Conservation (phyloP, 37 sponge, comb jelly and placozoan genomes). For the Cladorhizidae sp. region DNA sequence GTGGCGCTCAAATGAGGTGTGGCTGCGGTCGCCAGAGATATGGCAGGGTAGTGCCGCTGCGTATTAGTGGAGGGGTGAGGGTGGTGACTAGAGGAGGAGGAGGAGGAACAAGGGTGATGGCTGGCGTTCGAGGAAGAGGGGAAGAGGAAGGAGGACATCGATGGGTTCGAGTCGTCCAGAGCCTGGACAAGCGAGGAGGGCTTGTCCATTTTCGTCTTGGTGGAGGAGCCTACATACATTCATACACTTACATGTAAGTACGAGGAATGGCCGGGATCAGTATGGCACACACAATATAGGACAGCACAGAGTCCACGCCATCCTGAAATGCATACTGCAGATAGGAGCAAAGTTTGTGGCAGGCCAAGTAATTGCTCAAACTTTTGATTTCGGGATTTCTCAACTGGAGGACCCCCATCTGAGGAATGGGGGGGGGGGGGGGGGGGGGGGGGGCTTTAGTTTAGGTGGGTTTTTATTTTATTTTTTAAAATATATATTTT, state of each 20-base stretch:
- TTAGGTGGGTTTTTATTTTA: no score
- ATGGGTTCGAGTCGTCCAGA: conserved; percentile 10
- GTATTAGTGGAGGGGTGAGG: background rate
- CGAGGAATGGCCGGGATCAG: no score
- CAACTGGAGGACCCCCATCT: no score
- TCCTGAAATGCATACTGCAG: no score
- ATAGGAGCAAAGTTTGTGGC: no score
- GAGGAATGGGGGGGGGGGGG: no score
- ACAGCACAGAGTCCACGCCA: no score
- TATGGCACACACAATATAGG: no score
- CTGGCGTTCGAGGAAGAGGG: background rate
- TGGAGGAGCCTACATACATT: background rate
- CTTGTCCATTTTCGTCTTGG: conserved; percentile 27
- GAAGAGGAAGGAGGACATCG: background rate
- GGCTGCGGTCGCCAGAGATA: background rate
- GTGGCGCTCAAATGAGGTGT: background rate
- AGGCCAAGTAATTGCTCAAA: no score
- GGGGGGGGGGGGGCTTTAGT: no score
- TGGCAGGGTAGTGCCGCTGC: background rate
- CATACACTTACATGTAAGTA: background rate
- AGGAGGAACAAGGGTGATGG: background rate
- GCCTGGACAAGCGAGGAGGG: conserved; percentile 14
- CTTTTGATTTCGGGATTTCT: no score
- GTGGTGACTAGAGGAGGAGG: background rate
- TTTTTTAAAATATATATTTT: no score